Conservation (phyloP, 2,797 vertebrate genomes). For the Danio albolineatus region DNA sequence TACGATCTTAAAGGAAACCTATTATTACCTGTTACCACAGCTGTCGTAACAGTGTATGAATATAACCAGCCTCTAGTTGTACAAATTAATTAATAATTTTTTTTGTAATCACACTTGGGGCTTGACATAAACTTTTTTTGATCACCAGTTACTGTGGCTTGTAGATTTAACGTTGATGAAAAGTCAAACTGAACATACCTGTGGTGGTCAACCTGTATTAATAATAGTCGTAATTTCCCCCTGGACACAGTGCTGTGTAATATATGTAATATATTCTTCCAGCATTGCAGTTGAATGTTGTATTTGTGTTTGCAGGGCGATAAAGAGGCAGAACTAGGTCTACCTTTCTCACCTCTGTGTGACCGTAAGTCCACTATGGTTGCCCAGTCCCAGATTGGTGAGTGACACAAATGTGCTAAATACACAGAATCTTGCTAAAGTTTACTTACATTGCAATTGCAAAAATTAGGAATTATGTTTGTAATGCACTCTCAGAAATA, state of each 20-base stretch:
- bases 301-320: conserved; percentile 85
- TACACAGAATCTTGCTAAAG: not conserved
- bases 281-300: not conserved
- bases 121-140: no score
- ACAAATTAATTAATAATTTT: no score
- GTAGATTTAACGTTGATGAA: no score
- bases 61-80: no score
- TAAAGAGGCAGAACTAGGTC: conserved; percentile 95
- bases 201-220: not conserved
- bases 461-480: not conserved
- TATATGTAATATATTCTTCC: not conserved
- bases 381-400: conserved; percentile 98
- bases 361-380: conserved; percentile 98
- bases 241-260: not conserved
- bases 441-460: not conserved
- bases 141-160: no score
- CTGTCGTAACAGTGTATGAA: no score
- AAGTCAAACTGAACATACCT: no score
- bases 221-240: not conserved
- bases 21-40: no score
- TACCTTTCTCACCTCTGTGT: conserved; percentile 96
- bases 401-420: conserved; percentile 41
- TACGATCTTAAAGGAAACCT: no score
- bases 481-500: not conserved
- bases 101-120: no score